Evolutionary conservation across 2,888 invertebrate genomes (phyloP).

Genomic region (Macroteleia sp.): DNA sequence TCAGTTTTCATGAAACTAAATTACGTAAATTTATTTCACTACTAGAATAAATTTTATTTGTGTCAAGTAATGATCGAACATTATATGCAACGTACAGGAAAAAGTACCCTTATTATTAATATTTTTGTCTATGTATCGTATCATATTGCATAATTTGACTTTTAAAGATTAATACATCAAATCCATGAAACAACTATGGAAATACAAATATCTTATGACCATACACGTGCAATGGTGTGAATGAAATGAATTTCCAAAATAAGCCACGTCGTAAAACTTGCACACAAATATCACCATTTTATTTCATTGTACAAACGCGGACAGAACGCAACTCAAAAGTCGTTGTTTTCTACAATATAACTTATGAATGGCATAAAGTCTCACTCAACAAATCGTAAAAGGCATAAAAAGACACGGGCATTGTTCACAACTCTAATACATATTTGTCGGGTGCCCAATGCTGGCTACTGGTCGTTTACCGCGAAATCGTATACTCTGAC

Average conservation of each 20-base stretch:
- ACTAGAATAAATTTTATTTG: too few species aligned
- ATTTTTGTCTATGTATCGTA: too few species aligned
- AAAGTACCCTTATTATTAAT: too few species aligned
- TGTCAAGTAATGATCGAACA: too few species aligned
- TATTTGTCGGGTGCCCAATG: constrained; percentile 53
- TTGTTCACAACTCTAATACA: constrained; percentile 40
- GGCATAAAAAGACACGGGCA: constrained; percentile 7
- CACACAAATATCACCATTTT: constrained; percentile 31
- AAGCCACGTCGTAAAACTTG: constrained; percentile 28
- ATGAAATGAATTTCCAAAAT: constrained; percentile 9
- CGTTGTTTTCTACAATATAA: constrained; percentile 20
- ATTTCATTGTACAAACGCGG: constrained; percentile 7
- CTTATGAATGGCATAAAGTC: constrained; percentile 2
- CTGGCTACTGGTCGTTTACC: constrained; percentile 54
- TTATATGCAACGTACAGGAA: too few species aligned
- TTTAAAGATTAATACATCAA: too few species aligned
- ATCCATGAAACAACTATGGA: too few species aligned
- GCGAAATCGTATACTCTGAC: constrained; percentile 47
- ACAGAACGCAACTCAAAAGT: constrained; percentile 6
- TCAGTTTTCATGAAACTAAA: too few species aligned
- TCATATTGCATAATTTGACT: too few species aligned
- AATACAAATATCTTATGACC: not conserved
- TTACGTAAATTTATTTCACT: too few species aligned
- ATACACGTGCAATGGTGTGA: not conserved
- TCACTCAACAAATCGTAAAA: constrained; percentile 32